phyloP scores from a whole-genome alignment of 2,797 vertebrate species.

The Nannoperca australis region DNA sequence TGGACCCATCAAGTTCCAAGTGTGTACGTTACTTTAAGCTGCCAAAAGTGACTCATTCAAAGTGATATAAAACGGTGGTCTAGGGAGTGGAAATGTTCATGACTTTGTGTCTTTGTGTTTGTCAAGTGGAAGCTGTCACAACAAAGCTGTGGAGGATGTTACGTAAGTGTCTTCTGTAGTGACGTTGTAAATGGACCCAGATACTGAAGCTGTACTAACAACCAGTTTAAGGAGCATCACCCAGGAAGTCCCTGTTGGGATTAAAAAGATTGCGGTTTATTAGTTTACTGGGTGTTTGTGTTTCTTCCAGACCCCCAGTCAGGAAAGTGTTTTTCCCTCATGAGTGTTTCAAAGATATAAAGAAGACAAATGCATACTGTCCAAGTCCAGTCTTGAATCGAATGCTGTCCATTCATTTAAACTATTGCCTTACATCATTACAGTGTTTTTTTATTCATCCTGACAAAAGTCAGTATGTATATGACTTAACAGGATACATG shows the following conservation, averaged over 20 bases:
- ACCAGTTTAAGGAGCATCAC: slow-evolving; percentile 36
- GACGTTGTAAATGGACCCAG: slow-evolving; percentile 33
- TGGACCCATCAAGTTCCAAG: neutral
- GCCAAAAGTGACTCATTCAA: neutral
- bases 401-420: neutral
- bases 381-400: neutral
- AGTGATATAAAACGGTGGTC: neutral
- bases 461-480: neutral
- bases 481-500: neutral
- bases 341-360: slow-evolving; percentile 23
- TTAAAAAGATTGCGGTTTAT: slow-evolving; percentile 47
- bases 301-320: slow-evolving; percentile 32
- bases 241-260: slow-evolving; percentile 51
- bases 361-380: neutral
- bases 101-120: slow-evolving; percentile 23
- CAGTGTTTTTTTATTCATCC: neutral
- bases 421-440: neutral
- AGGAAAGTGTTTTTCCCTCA: slow-evolving; percentile 13
- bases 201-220: slow-evolving; percentile 65
- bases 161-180: slow-evolving; percentile 13
- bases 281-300: slow-evolving; percentile 60
- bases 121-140: slow-evolving; percentile 59
- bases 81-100: neutral
- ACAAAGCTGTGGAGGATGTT: slow-evolving; percentile 46
- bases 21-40: neutral